These are phyloP conservation scores for Cisticola juncidis DNA, from an alignment of 2,113 vertebrate genomes.

Conservation along the genomic window DNA sequence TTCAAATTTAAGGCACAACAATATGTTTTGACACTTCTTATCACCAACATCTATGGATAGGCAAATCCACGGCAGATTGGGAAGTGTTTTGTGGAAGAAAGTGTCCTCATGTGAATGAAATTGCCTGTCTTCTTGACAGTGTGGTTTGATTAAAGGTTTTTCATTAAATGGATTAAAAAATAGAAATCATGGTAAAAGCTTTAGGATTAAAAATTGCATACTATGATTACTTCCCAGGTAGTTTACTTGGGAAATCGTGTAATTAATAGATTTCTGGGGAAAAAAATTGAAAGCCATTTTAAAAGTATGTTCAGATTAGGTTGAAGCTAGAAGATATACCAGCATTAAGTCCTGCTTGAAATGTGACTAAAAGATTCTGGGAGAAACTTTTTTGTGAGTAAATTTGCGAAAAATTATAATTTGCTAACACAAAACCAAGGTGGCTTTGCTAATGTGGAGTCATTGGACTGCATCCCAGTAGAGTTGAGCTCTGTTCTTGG, in stretches of 20 bases:
- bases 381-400: not conserved
- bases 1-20: not conserved
- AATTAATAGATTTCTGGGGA: not conserved
- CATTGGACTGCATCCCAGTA: not conserved
- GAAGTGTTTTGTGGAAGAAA: not conserved
- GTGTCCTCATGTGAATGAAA: not conserved
- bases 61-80: not conserved
- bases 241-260: not conserved
- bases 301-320: not conserved
- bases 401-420: not conserved
- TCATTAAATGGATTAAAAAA: not conserved
- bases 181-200: not conserved
- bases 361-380: not conserved
- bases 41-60: not conserved
- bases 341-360: not conserved
- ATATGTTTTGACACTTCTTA: not conserved
- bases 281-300: not conserved
- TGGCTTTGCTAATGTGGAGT: accelerated
- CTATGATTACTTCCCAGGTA: not conserved
- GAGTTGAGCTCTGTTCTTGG: not conserved
- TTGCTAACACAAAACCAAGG: not conserved
- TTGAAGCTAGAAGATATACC: not conserved
- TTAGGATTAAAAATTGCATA: not conserved
- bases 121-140: not conserved
- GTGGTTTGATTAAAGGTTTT: not conserved